Conservation (phyloP, 2,888 invertebrate species). For the Plebejus melissa region DNA sequence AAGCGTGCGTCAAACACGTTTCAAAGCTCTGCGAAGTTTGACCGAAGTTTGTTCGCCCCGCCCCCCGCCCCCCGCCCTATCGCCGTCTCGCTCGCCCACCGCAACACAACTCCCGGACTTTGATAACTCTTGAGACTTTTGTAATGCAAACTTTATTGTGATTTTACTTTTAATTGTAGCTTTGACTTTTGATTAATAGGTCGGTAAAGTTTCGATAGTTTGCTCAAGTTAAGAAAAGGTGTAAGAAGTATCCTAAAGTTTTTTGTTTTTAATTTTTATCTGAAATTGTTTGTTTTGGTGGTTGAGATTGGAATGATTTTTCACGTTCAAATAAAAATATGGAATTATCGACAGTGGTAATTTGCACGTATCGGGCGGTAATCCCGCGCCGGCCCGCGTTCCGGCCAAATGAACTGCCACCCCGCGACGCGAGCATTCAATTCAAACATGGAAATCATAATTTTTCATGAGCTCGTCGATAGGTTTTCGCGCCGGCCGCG, state of each 20-base stretch:
- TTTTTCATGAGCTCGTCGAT: conserved; percentile 78
- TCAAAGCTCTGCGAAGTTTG: conserved; percentile 53
- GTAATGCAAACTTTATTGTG: neutral
- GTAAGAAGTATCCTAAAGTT: too few species aligned
- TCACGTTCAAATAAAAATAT: conserved; percentile 14
- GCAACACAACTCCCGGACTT: conserved; percentile 33
- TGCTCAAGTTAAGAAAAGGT: too few species aligned
- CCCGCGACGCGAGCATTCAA: conserved; percentile 51
- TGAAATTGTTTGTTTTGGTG: too few species aligned
- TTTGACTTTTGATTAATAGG: too few species aligned
- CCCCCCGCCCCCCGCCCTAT: conserved; percentile 51
- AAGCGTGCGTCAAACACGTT: conserved; percentile 26
- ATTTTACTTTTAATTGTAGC: neutral
- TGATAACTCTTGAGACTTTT: conserved; percentile 6
- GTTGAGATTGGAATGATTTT: neutral
- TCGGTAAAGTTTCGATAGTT: too few species aligned
- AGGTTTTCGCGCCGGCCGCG: conserved; percentile 76
- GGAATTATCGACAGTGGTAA: conserved; percentile 28
- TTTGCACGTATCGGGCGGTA: conserved; percentile 45
- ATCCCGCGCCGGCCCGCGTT: conserved; percentile 53
- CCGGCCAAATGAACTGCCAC: conserved; percentile 65
- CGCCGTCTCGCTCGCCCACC: conserved; percentile 54
- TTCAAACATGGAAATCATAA: conserved; percentile 74
- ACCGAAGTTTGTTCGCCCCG: conserved; percentile 55
- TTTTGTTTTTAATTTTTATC: too few species aligned